Evolutionary conservation across 2,797 vertebrate species (phyloP), one percentile per base, ranked within the genome.

Genomic region (Champsocephalus esox): DNA sequence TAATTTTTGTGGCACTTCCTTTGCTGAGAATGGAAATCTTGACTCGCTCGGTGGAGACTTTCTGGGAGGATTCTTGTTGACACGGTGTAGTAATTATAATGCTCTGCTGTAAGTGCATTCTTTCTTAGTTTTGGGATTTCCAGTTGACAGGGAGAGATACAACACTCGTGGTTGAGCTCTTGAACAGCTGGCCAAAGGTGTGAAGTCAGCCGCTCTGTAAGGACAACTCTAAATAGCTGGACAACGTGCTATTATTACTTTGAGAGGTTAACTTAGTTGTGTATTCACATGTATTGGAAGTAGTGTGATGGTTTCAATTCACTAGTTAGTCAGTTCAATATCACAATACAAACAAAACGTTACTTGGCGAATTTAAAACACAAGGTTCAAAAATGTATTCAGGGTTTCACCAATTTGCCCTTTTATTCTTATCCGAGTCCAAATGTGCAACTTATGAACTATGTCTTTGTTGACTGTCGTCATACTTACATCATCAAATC

Each of bases 1-100:
- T 80, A 79, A 65, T 88, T 82, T 90, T 87, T 87, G 79, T 84
- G 79, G 74, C 78, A 73, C 77, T 83, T 89, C 79, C 67, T 66
- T 86, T 9, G 0, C 73, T 32, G 46, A 63, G 63, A 78, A 87
- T 82, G 81, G 72, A 77, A 81, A 88, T 84, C 81, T 83, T 66
- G 57, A 34, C 43, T 63, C 6, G 7, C 68, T 70, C 1, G 12
- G 54, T 72, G 49, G 50, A 75, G 77, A 79, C 81, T 77, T 77
- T 73, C 67, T 81, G 59, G 79, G 71, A 43, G 17, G 69, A 82
- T 55, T 64, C 58, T 65, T 79, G 66, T 80, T 77, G 54, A 74
- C 71, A 56, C 16, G 0, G 21, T 69, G 66, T 69, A 50, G 62
- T 89, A 89, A 91, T 89, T 43, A 84, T 10, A 56, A 65, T 19